Base-by-base conservation (phyloP, 2,113 vertebrate species). In the Myotis yumanensis region DNA sequence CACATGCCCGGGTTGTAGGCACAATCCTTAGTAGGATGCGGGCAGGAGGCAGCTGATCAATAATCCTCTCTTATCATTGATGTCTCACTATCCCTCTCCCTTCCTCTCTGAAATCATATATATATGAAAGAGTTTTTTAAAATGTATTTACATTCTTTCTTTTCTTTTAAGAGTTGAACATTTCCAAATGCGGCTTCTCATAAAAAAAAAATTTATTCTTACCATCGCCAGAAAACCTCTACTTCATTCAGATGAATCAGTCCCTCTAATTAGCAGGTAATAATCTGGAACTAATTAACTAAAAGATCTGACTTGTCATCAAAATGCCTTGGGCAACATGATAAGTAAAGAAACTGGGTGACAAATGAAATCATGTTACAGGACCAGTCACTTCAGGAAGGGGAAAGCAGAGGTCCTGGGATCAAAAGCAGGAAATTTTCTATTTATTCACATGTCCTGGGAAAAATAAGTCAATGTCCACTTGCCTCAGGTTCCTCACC, bases 71-170 rank as follows among this genome's bases (percentile, higher is more conserved):
- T 59, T 59, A 59, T 59, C 22, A 25, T 23, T 59, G 57, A 59
- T 59, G 57, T 59, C 57, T 59, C 57, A 3, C 20, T 57, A 20
- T 57, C 54, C 54, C 20, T 57, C 20, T 59, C 22, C 20, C 57
- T 59, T 59, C 57, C 57, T 59, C 57, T 59, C 54, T 57, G 54
- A 57, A 22, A 23, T 57, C 20, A 57, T 22, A 57, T 22, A 57
- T 22, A 9, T 9, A 57, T 11, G 46, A 22, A 8, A 16, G 57
- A 62, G 57, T 62, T 62, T 5, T 62, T 62, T 12, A 72, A 84
- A 54, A 73, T 93, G 51, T 93, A 97, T 89, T 93, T 48, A 83
- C 8, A 89, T 51, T 91, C 43, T 88, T 96, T 82, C 76, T 75
- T 89, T 89, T 86, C 73, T 86, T 86, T 92, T 51, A 69, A 66